Evolutionary conservation across 2,797 vertebrate species (phyloP).

Genomic region (Danio jaintianensis): DNA sequence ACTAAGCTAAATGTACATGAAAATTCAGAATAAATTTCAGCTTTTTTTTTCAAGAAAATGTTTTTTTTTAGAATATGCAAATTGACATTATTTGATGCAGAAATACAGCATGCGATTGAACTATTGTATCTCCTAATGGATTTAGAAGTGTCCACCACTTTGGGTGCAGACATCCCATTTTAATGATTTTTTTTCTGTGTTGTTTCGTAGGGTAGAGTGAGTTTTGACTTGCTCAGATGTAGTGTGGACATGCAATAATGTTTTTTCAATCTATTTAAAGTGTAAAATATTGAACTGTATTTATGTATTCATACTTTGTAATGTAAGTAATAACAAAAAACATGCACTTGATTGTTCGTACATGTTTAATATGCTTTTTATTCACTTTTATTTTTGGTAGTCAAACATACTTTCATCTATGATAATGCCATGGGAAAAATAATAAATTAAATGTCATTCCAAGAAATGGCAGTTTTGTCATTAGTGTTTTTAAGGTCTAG

Average conservation of each 20-base stretch:
- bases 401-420: slow-evolving; percentile 61
- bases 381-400: slow-evolving; percentile 68
- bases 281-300: slow-evolving; percentile 64
- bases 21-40: slow-evolving; percentile 1
- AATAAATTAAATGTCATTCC: slow-evolving; percentile 63
- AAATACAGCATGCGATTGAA: slow-evolving; percentile 40
- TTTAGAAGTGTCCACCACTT: slow-evolving; percentile 2
- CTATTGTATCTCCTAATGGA: slow-evolving; percentile 30
- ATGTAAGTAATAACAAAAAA: slow-evolving; percentile 63
- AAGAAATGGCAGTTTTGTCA: slow-evolving; percentile 33
- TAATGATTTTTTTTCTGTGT: neutral
- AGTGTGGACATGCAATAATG: slow-evolving; percentile 78
- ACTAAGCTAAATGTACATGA: slow-evolving; percentile 12
- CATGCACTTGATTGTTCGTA: slow-evolving; percentile 55
- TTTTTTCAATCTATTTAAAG: slow-evolving; percentile 62
- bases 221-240: slow-evolving; percentile 45
- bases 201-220: slow-evolving; percentile 41
- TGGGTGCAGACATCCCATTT: neutral
- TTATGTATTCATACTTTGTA: slow-evolving; percentile 67
- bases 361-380: slow-evolving; percentile 63
- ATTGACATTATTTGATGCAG: neutral
- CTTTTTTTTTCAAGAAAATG: neutral
- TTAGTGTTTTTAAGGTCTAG: slow-evolving; percentile 6
- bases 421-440: slow-evolving; percentile 58
- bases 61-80: slow-evolving; percentile 16